A percentile compares a stretch with the other conserved stretches of the same genome.
These are phyloP conservation scores for Corythaeola cristata DNA, from an alignment of 2,113 vertebrate genomes.

Conservation along the genomic window DNA sequence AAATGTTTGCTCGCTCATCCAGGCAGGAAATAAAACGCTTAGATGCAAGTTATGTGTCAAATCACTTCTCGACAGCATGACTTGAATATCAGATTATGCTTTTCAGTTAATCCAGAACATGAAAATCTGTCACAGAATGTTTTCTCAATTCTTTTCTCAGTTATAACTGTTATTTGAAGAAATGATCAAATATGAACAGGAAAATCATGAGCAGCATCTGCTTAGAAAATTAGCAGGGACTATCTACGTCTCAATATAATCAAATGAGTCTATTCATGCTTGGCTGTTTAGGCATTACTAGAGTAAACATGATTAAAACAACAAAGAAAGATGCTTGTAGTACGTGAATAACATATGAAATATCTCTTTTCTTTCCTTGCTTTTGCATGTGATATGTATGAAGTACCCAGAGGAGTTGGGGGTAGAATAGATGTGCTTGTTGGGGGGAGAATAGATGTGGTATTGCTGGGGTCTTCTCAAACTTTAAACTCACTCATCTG, in stretches of 20 bases:
- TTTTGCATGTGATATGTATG: not conserved
- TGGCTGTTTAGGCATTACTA: not conserved
- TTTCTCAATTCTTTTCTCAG: constrained; percentile 60
- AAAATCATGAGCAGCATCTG: constrained; percentile 60
- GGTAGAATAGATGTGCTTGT: not conserved
- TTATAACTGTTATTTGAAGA: constrained; percentile 60
- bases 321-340: not conserved
- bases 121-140: constrained; percentile 51
- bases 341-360: not conserved
- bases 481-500: not conserved
- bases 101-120: constrained; percentile 27
- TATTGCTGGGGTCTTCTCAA: no score
- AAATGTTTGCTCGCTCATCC: not conserved
- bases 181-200: constrained; percentile 53
- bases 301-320: constrained; percentile 1
- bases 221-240: constrained; percentile 41
- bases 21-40: constrained; percentile 2
- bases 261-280: not conserved
- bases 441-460: not conserved
- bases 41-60: not conserved
- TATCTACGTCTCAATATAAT: not conserved
- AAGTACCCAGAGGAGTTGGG: not conserved
- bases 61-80: constrained; percentile 15
- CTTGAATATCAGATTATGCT: constrained; percentile 33
- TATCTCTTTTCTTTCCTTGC: not conserved